Evolutionary conservation across 2,113 vertebrate genomes (phyloP), one percentile per base, ranked within the genome.

Genomic region (Clinocottus analis): DNA sequence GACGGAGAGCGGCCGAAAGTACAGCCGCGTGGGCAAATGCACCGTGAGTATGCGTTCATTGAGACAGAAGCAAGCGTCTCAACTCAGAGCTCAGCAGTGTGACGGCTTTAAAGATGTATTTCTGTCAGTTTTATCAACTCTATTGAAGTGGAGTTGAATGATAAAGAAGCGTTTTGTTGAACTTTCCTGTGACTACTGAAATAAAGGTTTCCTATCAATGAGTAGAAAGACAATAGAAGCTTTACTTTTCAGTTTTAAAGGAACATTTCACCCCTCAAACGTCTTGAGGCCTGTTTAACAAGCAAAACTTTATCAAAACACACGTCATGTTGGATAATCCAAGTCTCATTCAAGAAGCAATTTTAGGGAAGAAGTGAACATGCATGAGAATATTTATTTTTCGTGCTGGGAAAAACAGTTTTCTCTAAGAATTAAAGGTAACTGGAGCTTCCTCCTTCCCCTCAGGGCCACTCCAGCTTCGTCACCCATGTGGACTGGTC

Each of bases 401-500:
- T 47, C 16, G 5, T 19, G 16, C 16, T 31, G 43, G 14, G 43
- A 47, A 47, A 47, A 47, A 47, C 16, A 19, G 45, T 47, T 17
- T 47, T 19, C 45, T 47, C 45, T 13, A 47, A 47, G 16, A 47
- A 47, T 47, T 47, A 1, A 47, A 47, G 16, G 5, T 19, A 47
- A 6, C n/a, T n/a, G n/a, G n/a, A 62, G 35, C 3, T 35, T n/a
- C 8, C 43, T 12, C 14, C 14, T 9, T 47, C 5, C 63, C 70
- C 17, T 0, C 86, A 97, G 97, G 97, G 97, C 43, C 97, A 97
- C 92, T 97, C 97, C 84, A 98, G 97, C 82, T 97, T 96, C 73
- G 95, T 98, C 80, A 97, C 96, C 31, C 97, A 97, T 39, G 82
- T 98, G 82, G 97, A 97, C 78, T 97, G 97, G 96, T 96, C 97